Conservation (phyloP, 2,888 invertebrate genomes). For the Exephanes ischioxanthus region DNA sequence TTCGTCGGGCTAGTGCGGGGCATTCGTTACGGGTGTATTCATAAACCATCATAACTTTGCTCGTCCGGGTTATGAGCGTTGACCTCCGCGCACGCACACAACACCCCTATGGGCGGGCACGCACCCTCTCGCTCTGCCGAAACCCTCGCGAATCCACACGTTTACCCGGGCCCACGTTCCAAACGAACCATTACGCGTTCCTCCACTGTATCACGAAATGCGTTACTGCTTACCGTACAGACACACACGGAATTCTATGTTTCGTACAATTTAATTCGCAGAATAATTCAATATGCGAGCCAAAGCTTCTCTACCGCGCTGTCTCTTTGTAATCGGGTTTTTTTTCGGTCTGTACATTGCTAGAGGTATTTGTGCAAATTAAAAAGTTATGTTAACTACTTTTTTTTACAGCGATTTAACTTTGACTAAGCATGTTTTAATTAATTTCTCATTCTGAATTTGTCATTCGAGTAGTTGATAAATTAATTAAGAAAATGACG, state of each 20-base stretch:
- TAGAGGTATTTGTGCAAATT: neutral
- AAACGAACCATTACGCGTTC: constrained; percentile 68
- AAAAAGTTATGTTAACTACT: neutral
- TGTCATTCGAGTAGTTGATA: neutral
- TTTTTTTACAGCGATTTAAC: neutral
- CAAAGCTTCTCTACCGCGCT: neutral
- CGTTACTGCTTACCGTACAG: constrained; percentile 52
- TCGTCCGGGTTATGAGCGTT: constrained; percentile 74
- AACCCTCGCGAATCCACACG: constrained; percentile 53
- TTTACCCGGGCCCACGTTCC: constrained; percentile 63
- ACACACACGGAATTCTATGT: constrained; percentile 16
- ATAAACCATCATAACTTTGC: constrained; percentile 83
- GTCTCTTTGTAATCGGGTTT: neutral
- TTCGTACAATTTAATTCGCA: constrained; percentile 52
- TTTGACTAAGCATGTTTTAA: neutral
- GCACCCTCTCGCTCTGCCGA: constrained; percentile 45
- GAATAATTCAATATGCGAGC: constrained; percentile 53
- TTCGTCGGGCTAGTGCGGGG: constrained; percentile 69
- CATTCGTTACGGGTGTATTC: constrained; percentile 84
- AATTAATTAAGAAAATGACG: neutral
- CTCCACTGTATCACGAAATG: constrained; percentile 59
- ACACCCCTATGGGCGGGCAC: constrained; percentile 29
- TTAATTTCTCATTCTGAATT: neutral
- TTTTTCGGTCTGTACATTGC: neutral
- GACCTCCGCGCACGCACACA: constrained; percentile 64